Base-by-base conservation (phyloP, 1,140 invertebrate species). In the Cotesia glomerata region DNA sequence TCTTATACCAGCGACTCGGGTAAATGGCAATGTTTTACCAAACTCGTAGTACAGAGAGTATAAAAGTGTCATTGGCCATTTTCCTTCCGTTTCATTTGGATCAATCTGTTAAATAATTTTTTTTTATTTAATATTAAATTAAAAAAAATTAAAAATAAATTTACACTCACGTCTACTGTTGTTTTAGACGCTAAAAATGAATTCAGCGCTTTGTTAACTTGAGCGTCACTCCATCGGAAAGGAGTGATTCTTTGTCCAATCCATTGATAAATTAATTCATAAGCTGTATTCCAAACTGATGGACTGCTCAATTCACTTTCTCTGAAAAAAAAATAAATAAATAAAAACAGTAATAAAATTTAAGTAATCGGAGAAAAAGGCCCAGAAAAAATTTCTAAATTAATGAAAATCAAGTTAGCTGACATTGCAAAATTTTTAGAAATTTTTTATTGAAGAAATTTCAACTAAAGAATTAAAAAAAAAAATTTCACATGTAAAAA, bases 1-100 rank as follows among this genome's bases (percentile, higher is more conserved):
- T 78, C 92, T 92, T 83, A 93, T 92, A 49, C 91, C 92, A 3
- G 90, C 91, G 61, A 91, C 91, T 52, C 91, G 88, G 1, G 91
- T 92, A 81, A 93, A 90, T 1, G 92, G 92, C 78, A 91, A 92
- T 9, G 90, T 84, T 77, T 93, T 93, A 71, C 91, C 92, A 76
- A 92, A 92, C 82, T 93, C 92, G 78, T 93, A 93, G 76, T 93
- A 93, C 14, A 93, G 82, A 0, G 92, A 92, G 77, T 93, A 93
- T 0, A 93, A 82, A 18, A 91, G 89, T 0, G 92, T 93, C 88
- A 93, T 92, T 1, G 92, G 92, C 90, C 92, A 93, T 78, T 92
- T 93, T 61, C 91, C 92, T 77, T 92, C 91, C 81, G 92, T 89
- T 76, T 93, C 92, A 4, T 87, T 85, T 4, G 91, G 91, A 75